Percentiles rank a stretch among this genome's conserved stretches.
Evolutionary conservation across 2,797 vertebrate genomes (phyloP).

Genomic region (Prunella strophiata): DNA sequence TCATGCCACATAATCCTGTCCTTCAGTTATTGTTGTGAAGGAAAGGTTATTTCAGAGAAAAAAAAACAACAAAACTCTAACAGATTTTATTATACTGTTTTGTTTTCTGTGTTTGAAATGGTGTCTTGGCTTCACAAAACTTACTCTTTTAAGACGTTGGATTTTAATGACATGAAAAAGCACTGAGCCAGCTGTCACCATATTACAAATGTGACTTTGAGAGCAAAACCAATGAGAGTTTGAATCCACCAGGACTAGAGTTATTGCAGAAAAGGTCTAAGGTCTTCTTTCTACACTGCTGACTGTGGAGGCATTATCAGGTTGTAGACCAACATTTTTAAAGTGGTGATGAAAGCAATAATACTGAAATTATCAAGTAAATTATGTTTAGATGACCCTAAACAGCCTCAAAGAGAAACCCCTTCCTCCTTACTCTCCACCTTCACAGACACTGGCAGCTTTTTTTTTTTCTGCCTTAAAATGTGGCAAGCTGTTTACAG

Average conservation of each 20-base stretch:
- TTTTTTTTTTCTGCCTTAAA: background rate
- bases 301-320: constrained; percentile 9
- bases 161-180: constrained; percentile 59
- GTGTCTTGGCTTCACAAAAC: background rate
- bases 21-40: background rate
- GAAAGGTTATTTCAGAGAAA: background rate
- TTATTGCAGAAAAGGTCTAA: constrained; percentile 57
- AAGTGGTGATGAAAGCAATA: background rate
- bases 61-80: background rate
- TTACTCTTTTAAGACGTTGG: constrained; percentile 40
- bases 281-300: constrained; percentile 23
- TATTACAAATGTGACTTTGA: constrained; percentile 58
- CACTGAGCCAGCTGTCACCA: constrained; percentile 56
- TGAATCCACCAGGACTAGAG: constrained; percentile 38
- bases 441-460: background rate
- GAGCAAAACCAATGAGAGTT: constrained; percentile 54
- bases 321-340: constrained; percentile 7
- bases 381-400: background rate
- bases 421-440: background rate
- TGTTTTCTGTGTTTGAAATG: background rate
- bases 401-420: background rate
- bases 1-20: background rate
- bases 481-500: background rate
- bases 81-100: background rate
- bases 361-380: background rate